Conservation (phyloP, 92 coral and sea anemone species). For the Umimayanthus kanabou region DNA sequence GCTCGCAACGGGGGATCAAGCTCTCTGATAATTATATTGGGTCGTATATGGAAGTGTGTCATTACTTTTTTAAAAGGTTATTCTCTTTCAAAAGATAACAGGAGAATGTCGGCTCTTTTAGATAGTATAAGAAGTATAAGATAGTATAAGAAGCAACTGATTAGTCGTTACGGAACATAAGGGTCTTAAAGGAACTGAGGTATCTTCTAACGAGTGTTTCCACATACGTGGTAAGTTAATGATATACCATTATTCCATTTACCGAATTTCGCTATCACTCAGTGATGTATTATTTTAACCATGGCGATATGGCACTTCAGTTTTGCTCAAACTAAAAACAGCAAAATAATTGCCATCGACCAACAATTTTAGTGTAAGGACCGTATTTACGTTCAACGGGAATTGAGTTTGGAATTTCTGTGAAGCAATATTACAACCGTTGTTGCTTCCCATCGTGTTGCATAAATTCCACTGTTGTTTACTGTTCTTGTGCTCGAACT, state of each 20-base stretch:
- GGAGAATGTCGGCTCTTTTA: not conserved
- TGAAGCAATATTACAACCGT: not conserved
- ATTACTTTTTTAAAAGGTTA: not conserved
- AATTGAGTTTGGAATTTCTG: not conserved
- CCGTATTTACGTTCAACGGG: not conserved
- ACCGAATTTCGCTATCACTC: not conserved
- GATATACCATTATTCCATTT: not conserved
- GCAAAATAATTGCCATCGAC: not conserved
- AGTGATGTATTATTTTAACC: not conserved
- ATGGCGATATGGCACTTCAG: not conserved
- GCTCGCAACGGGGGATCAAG: constrained; percentile 14
- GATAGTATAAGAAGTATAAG: not conserved
- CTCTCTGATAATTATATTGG: not conserved
- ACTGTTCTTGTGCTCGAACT: not conserved
- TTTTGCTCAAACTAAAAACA: not conserved
- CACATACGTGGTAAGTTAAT: not conserved
- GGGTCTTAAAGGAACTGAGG: not conserved
- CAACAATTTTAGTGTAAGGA: not conserved
- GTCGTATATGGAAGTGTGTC: constrained; percentile 8
- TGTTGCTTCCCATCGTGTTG: not conserved
- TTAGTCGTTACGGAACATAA: not conserved
- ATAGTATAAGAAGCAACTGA: not conserved
- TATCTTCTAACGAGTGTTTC: not conserved
- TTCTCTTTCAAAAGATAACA: not conserved
- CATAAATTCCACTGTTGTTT: too few relatives aligned